Base-by-base conservation (phyloP, 2,113 vertebrate genomes). In the Calidris pygmaea region DNA sequence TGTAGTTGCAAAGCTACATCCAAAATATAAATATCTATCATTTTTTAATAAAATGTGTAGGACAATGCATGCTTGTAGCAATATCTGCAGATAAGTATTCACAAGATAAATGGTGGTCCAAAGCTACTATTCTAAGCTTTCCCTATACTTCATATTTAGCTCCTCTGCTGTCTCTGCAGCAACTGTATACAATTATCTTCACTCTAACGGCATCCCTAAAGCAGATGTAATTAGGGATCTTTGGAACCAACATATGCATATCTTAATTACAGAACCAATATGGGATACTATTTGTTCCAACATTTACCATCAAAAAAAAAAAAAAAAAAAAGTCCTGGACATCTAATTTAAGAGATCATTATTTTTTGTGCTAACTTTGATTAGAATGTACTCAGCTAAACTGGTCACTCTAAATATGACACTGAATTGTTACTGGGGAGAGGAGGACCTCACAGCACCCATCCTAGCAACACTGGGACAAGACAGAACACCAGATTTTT, bases 231-330 rank as follows among this genome's bases (percentile, higher is more conserved):
- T 97, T 95, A 97, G 97, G 83, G 95, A 97, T 95, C 95, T 97
- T 97, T 80, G 85, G 70, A 98, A 93, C 96, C 67, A 88, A 96
- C 97, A 97, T 97, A 98, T 97, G 97, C 96, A 97, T 95, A 97
- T 97, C 96, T 98, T 98, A 98, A 98, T 98, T 98, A 97, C 47
- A 96, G 96, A 96, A 97, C 97, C 97, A 98, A 98, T 98, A 97
- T 97, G 97, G 96, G 97, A 97, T 98, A 95, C 23, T 97, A 91
- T 97, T 97, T 95, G 92, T 97, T 98, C 97, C 97, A 98, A 98
- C 87, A 95, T 94, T 97, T 93, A 84, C 85, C 55, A 94, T 59
- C 17, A 5, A 62, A 87, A 86, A 93, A 83, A 95, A n/a, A n/a
- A n/a, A 95, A 52, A 23, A 95, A 52, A 23, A 26, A 4, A 90